Evolutionary conservation across 2,888 invertebrate genomes (phyloP), one percentile per base, ranked within the genome.

Genomic region (Phortica okadai): DNA sequence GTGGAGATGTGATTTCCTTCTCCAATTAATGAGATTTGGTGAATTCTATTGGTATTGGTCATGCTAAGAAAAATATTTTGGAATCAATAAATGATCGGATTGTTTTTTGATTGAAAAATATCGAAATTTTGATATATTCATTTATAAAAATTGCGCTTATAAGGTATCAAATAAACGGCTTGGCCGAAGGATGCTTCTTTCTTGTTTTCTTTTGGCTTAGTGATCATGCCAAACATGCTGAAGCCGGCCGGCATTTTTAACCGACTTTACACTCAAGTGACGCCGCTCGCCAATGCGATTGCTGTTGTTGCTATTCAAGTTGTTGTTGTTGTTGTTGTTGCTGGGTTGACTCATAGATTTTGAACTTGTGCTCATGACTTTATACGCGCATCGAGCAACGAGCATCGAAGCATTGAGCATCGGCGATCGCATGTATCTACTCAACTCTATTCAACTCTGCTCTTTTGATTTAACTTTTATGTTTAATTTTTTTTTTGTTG

Each of bases 371-470:
- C 73, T 75, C 74, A 77, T 81, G n/a, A 75, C 81, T 77, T 62
- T 79, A 79, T 81, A 81, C 80, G 81, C 81, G 79, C 81, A 70
- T 75, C 58, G 58, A 74, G 74, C 67, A 74, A 76, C 74, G 33
- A 33, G 33, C 33, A 62, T 10, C 33, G 33, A 1, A 33, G 33
- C 33, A 33, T 33, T 33, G 33, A 33, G 33, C 33, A 33, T 33
- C 33, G 33, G 3, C 33, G 33, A 33, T 33, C 33, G 33, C 33
- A 33, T 33, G 33, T 33, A 33, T 33, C 33, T 33, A 5, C 33
- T 33, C 33, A 33, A 33, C 33, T 33, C 33, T 33, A 33, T 33
- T 33, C 3, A 33, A 33, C 33, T 33, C 33, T 33, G 33, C 33
- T 33, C 33, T 33, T 33, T 33, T 33, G 33, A 33, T 33, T 33